Evolutionary conservation across 2,113 vertebrate genomes (phyloP), one percentile per base, ranked within the genome.

Genomic region (Xiphophorus hellerii): DNA sequence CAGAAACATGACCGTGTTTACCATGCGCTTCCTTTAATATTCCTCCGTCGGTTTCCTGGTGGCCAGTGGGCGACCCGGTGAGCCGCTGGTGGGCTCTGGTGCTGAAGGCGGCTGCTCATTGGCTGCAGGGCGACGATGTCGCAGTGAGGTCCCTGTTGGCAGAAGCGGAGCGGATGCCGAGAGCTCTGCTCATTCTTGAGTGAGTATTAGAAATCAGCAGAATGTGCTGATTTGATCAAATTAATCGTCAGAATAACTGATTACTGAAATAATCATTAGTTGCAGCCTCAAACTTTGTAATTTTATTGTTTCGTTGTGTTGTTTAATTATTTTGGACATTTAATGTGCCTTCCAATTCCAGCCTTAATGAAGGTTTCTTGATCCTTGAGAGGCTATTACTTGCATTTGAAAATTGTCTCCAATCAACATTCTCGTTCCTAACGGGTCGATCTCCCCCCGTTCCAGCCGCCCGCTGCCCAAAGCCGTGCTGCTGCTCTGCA

Each of bases 71-170:
- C 0, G 98, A 99, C 5, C 66, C 96, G 42, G 93, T 98, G 91
- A 97, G 97, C 87, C 94, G 96, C 0, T 99, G 98, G 98, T 99
- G 98, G 98, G 95, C 96, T 3, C 90, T 95, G 13, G 96, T 97
- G 0, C 92, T 98, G 75, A 95, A 96, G 5, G 95, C 97, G 61
- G 95, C 94, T 0, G 92, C 97, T 20, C 80, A 95, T 77, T 99
- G 97, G 98, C 95, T 99, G 79, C 95, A 95, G 87, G 97, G 97
- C 4, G 97, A 99, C 0, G 97, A 99, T 0, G 81, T 84, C 0
- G 87, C 93, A 0, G 96, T 96, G 83, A 96, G 92, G 75, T 93
- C 93, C 5, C 94, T 96, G 63, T 93, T 97, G 62, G 77, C 94
- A 0, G 96, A 97, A 81, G 96, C 96, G 1, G 98, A 99, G 75